Evolutionary conservation across 1,140 invertebrate genomes (phyloP), one percentile per base, ranked within the genome.

Genomic region (Batillaria attramentaria): DNA sequence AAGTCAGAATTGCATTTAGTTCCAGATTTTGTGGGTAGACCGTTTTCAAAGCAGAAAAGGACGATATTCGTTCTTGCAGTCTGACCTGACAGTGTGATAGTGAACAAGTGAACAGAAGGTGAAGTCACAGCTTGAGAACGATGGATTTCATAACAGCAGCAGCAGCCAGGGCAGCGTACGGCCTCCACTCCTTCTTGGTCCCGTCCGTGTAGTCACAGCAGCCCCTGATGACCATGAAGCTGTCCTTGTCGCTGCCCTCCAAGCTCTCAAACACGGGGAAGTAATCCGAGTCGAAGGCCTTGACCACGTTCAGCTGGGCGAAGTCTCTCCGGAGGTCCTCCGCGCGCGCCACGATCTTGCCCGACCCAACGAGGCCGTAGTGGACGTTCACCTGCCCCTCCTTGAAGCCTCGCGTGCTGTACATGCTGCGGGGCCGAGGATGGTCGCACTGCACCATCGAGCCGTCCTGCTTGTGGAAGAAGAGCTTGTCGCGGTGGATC

Each of bases 161-260:
- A 8, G 97, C 97, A 0, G 95, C 94, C 2, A 99, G 91, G 0
- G 97, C 94, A 0, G 97, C 95, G 90, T 97, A 97, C 0, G 97
- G 95, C 89, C 98, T 97, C 98, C 98, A 99, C 86, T 98, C 96
- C 86, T 96, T 96, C 72, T 95, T 95, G 0, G 94, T 95, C 6
- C 98, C 98, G 88, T 99, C 97, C 87, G 95, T 95, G 90, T 99
- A 99, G 91, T 99, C 98, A 13, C 96, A 94, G 84, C 99, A 97
- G 78, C 98, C 96, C 88, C 94, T 90, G 78, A 95, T 92, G 39
- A 94, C 87, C 2, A 97, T 93, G 90, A 93, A 95, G 80, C 92
- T 93, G 82, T 99, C 97, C 84, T 97, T 95, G 81, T 98, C 94
- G 89, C 98, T 99, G 20, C 98, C 98, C 77, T 97, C 94, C 81